A percentile compares a stretch with the other conserved stretches of the same genome.
Evolutionary conservation across 2,797 vertebrate species (phyloP).

Genomic region (Eptatretus atami): DNA sequence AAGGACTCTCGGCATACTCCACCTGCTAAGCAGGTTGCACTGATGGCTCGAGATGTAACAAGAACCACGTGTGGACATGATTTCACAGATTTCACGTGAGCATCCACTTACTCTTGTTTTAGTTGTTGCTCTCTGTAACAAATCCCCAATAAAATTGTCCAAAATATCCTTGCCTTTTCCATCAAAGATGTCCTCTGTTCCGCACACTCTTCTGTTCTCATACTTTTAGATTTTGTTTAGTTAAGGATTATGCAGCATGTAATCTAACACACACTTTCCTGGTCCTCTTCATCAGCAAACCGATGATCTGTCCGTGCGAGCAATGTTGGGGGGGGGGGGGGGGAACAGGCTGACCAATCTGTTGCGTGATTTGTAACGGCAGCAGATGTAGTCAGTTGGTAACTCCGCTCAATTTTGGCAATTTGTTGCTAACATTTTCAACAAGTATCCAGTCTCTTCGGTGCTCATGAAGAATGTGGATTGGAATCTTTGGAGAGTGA

Average conservation of each 20-base stretch:
- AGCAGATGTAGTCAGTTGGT: slow-evolving; percentile 41
- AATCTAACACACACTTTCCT: background rate
- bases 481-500: slow-evolving; percentile 67
- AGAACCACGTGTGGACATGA: slow-evolving; percentile 41
- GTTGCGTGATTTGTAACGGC: slow-evolving; percentile 74
- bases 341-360: slow-evolving; percentile 52
- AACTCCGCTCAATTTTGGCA: slow-evolving; percentile 75
- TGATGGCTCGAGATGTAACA: slow-evolving; percentile 65
- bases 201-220: no score
- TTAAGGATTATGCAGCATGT: no score
- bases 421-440: slow-evolving; percentile 67
- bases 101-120: background rate
- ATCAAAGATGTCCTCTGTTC: no score
- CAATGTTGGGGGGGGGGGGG: no score
- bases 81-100: slow-evolving; percentile 47
- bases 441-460: slow-evolving; percentile 71
- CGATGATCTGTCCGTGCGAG: slow-evolving; percentile 53
- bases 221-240: no score
- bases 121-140: background rate
- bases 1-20: slow-evolving; percentile 82
- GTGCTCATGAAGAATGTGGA: slow-evolving; percentile 82
- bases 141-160: no score
- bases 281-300: slow-evolving; percentile 36
- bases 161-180: no score
- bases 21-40: slow-evolving; percentile 60